Conservation (phyloP, 2,888 invertebrate genomes). For the Liopterus haemorrhoidalis region DNA sequence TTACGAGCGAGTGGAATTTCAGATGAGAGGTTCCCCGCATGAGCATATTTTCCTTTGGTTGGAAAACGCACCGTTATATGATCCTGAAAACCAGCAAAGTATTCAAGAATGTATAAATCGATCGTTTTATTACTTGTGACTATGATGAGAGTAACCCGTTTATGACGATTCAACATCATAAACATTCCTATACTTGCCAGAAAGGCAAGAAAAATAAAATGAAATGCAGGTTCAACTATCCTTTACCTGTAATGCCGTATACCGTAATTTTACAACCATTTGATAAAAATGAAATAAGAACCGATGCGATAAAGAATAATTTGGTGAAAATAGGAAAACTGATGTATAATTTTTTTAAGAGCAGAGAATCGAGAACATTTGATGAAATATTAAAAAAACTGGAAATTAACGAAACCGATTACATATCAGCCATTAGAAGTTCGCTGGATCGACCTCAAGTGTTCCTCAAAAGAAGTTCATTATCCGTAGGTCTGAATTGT, state of each 20-base stretch:
- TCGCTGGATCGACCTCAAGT: constrained; percentile 23
- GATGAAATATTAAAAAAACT: too few relatives aligned
- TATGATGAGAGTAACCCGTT: constrained; percentile 24
- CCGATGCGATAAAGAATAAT: too few relatives aligned
- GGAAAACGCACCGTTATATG: constrained; percentile 19
- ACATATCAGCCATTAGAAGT: too few relatives aligned
- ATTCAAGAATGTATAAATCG: constrained; percentile 17
- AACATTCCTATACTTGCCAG: constrained; percentile 29
- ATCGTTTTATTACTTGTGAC: constrained; percentile 23
- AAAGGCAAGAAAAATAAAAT: constrained; percentile 26
- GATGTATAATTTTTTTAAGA: too few relatives aligned
- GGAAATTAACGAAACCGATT: too few relatives aligned
- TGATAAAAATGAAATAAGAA: too few relatives aligned
- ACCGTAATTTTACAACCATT: too few relatives aligned
- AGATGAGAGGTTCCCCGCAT: constrained; percentile 31
- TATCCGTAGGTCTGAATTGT: constrained; percentile 28
- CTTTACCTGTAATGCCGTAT: too few relatives aligned
- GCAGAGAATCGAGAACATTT: too few relatives aligned
- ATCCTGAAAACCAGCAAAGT: constrained; percentile 3
- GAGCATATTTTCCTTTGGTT: constrained; percentile 27
- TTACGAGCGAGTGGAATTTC: constrained; percentile 32
- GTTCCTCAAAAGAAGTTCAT: constrained; percentile 28
- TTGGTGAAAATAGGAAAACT: too few relatives aligned
- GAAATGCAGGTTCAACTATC: not conserved
- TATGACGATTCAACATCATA: constrained; percentile 26